A percentile compares a stretch with the other conserved stretches of the same genome.
Evolutionary conservation across 2,888 invertebrate genomes (phyloP).

Genomic region (Saturnia japonica): DNA sequence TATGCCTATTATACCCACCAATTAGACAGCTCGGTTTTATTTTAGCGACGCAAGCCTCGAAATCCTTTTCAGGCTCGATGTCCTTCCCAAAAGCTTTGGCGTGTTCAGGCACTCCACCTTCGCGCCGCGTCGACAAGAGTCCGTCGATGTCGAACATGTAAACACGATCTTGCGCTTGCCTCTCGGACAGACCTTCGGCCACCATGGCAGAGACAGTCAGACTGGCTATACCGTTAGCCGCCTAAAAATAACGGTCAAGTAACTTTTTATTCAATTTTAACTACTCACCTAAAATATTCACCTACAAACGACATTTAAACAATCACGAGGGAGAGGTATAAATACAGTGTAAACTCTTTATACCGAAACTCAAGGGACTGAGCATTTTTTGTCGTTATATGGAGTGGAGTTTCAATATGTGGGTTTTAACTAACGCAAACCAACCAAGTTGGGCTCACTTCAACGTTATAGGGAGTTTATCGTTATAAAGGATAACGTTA

Average conservation of each 20-base stretch:
- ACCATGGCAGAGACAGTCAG: conserved; percentile 95
- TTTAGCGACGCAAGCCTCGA: conserved; percentile 89
- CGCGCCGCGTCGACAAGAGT: conserved; percentile 86
- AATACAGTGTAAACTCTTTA: too few species aligned
- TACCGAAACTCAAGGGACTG: too few species aligned
- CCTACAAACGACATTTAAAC: too few species aligned
- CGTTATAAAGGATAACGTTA: too few species aligned
- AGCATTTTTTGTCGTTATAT: too few species aligned
- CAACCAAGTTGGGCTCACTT: too few species aligned
- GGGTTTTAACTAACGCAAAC: too few species aligned
- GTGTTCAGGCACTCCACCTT: conserved; percentile 86
- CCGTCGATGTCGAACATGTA: conserved; percentile 98
- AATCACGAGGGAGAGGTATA: too few species aligned
- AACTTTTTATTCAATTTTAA: too few species aligned
- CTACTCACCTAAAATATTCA: too few species aligned
- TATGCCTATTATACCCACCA: conserved; percentile 79
- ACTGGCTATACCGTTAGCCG: conserved; percentile 95
- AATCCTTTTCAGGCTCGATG: conserved; percentile 87
- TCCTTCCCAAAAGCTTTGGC: conserved; percentile 90
- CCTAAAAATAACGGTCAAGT: conserved; percentile 72
- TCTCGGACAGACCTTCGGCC: conserved; percentile 81
- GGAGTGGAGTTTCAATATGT: too few species aligned
- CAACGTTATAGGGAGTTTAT: too few species aligned
- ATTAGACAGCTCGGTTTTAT: conserved; percentile 94
- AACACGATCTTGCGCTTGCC: conserved; percentile 92